phyloP scores from a whole-genome alignment of 2,888 invertebrate species.

The Isoperla grammatica region DNA sequence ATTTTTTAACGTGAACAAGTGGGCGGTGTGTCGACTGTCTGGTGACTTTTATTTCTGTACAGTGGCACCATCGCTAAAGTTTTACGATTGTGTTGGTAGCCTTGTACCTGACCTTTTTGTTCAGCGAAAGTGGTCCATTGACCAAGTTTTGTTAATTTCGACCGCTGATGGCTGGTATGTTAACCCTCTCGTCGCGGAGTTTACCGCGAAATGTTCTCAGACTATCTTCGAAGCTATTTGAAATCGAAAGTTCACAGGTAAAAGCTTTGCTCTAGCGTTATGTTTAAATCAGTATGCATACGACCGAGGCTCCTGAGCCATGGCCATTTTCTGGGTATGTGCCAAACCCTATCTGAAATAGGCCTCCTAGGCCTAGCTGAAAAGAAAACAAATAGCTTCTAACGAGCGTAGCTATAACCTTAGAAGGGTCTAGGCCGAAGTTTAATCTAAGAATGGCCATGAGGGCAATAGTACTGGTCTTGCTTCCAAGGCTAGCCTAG shows the following conservation, averaged over 20 bases:
- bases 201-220: constrained; percentile 43
- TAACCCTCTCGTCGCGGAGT: constrained; percentile 46
- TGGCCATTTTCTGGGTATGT: constrained; percentile 4
- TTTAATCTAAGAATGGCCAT: too few relatives aligned
- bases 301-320: not conserved
- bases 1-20: too few relatives aligned
- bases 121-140: not conserved
- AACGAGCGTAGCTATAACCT: not conserved
- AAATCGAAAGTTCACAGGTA: constrained; percentile 25
- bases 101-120: constrained; percentile 1
- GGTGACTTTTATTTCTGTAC: too few relatives aligned
- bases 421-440: not conserved
- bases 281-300: too few relatives aligned
- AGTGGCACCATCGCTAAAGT: not conserved
- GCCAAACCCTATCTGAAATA: not conserved
- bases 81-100: not conserved
- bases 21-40: too few relatives aligned
- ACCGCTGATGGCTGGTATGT: constrained; percentile 45
- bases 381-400: not conserved
- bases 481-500: too few relatives aligned
- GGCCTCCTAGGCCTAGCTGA: not conserved
- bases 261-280: not conserved
- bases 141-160: not conserved
- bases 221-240: constrained; percentile 25
- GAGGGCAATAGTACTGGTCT: too few relatives aligned